These are phyloP conservation scores for Hemithea aestivaria DNA, from an alignment of 2,888 invertebrate species.

Conservation along the genomic window DNA sequence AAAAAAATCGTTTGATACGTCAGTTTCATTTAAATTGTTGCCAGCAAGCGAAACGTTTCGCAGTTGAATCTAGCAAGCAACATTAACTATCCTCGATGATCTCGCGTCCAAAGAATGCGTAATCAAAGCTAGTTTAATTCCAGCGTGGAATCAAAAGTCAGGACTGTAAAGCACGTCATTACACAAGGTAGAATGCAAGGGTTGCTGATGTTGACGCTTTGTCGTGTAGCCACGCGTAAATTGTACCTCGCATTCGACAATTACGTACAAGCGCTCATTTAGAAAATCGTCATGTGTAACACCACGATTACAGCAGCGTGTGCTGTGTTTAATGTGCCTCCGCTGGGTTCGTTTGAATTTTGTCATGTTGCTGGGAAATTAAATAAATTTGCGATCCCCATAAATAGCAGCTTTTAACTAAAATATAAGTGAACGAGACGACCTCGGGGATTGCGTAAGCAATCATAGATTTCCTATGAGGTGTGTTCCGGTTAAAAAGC, in stretches of 20 bases:
- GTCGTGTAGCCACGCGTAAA: constrained; percentile 48
- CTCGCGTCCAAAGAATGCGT: constrained; percentile 19
- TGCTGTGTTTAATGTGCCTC: constrained; percentile 23
- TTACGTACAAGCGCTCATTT: constrained; percentile 41
- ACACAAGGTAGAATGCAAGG: constrained; percentile 16
- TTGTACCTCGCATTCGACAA: constrained; percentile 41
- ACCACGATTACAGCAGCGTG: constrained; percentile 31
- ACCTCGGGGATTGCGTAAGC: too few species aligned
- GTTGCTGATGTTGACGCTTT: constrained; percentile 34
- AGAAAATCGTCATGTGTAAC: constrained; percentile 41
- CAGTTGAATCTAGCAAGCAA: too few species aligned
- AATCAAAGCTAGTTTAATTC: constrained; percentile 20
- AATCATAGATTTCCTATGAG: too few species aligned
- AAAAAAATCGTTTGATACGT: too few species aligned
- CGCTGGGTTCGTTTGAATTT: constrained; percentile 10
- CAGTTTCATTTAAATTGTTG: too few species aligned
- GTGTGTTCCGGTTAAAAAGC: too few species aligned
- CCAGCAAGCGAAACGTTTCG: too few species aligned
- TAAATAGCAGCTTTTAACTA: too few species aligned
- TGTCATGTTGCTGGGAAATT: constrained; percentile 6
- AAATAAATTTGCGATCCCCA: too few species aligned
- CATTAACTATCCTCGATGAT: too few species aligned
- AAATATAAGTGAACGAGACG: too few species aligned
- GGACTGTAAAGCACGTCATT: constrained; percentile 32
- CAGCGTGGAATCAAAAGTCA: constrained; percentile 25